These are phyloP conservation scores for Chrysotoxum bicinctum DNA, from an alignment of 2,888 invertebrate species.

Conservation along the genomic window DNA sequence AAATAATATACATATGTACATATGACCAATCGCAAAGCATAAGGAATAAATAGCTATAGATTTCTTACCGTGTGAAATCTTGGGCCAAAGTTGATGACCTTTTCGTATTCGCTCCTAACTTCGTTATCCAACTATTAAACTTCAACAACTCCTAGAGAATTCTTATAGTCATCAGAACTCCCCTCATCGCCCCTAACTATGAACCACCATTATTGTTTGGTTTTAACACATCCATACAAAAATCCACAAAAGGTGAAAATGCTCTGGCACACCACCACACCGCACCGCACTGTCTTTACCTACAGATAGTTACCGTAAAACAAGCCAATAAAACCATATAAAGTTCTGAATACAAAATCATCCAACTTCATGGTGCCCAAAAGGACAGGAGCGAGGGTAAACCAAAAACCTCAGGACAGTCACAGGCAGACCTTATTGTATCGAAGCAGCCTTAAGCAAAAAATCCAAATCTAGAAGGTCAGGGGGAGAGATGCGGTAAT, in stretches of 20 bases:
- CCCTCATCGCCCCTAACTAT: not conserved
- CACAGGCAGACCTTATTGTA: slow-evolving; percentile 1
- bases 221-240: slow-evolving; percentile 22
- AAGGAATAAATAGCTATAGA: too few species aligned
- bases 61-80: slow-evolving; percentile 29
- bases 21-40: too few species aligned
- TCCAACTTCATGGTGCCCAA: slow-evolving; percentile 43
- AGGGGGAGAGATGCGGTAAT: slow-evolving; percentile 24
- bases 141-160: not conserved
- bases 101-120: not conserved
- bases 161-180: not conserved
- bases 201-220: slow-evolving; percentile 19
- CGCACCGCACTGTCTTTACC: too few species aligned
- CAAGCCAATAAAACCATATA: slow-evolving; percentile 67
- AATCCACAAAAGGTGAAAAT: slow-evolving; percentile 58
- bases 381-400: slow-evolving; percentile 8
- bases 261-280: slow-evolving; percentile 10
- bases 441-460: slow-evolving; percentile 1
- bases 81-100: slow-evolving; percentile 55
- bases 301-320: slow-evolving; percentile 32
- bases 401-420: not conserved
- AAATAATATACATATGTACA: too few species aligned
- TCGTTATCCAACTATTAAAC: slow-evolving; percentile 1
- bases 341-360: slow-evolving; percentile 44
- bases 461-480: not conserved